Conservation (phyloP, 2,113 vertebrate genomes). For the Lycocorax pyrrhopterus region DNA sequence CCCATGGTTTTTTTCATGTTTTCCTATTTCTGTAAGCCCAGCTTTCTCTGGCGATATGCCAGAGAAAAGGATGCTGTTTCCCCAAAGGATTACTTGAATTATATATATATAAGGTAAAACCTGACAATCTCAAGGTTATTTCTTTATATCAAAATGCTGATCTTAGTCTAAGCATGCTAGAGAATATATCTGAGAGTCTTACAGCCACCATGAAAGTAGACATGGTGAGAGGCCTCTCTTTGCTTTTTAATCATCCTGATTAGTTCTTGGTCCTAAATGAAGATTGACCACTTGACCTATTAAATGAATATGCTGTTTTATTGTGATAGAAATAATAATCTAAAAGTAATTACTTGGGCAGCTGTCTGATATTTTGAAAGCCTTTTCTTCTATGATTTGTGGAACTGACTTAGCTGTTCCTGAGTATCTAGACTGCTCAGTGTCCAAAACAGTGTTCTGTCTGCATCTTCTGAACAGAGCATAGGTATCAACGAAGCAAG, state of each 20-base stretch:
- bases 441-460: neutral
- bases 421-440: neutral
- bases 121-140: neutral
- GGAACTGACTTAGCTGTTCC: neutral
- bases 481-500: neutral
- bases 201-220: neutral
- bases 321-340: neutral
- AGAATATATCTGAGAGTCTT: neutral
- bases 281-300: neutral
- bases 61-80: neutral
- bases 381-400: neutral
- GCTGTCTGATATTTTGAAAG: constrained; percentile 15
- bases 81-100: neutral
- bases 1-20: neutral
- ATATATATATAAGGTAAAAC: neutral
- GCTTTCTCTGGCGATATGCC: neutral
- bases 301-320: neutral
- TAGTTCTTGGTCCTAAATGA: neutral
- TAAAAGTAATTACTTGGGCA: neutral
- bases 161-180: neutral
- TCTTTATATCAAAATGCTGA: neutral
- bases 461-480: neutral
- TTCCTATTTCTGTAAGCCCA: neutral
- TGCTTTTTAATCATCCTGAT: neutral
- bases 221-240: neutral